Conservation (phyloP, 2,888 invertebrate species). For the Acrocera orbiculus region DNA sequence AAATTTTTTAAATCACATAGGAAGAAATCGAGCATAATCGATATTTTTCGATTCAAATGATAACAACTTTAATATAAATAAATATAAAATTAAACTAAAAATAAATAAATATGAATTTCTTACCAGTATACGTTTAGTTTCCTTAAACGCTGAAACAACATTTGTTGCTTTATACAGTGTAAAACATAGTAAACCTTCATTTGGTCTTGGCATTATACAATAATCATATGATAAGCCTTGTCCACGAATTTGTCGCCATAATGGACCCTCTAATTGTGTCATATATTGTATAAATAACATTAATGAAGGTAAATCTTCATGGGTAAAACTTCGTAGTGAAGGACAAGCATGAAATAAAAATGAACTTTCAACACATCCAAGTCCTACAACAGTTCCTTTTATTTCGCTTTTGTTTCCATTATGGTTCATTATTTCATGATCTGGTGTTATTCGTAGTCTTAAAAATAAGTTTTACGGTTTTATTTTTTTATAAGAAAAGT, state of each 20-base stretch:
- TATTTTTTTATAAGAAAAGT: too few relatives aligned
- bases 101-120: too few relatives aligned
- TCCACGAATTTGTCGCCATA: slow-evolving; percentile 78
- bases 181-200: slow-evolving; percentile 55
- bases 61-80: too few relatives aligned
- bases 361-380: slow-evolving; percentile 66
- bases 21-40: too few relatives aligned
- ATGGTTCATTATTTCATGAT: slow-evolving; percentile 17
- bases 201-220: slow-evolving; percentile 41
- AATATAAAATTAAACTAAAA: too few relatives aligned
- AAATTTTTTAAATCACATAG: too few relatives aligned
- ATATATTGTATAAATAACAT: slow-evolving; percentile 71
- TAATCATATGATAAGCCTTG: slow-evolving; percentile 72
- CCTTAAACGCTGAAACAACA: slow-evolving; percentile 58
- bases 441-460: slow-evolving; percentile 15
- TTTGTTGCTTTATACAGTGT: slow-evolving; percentile 61
- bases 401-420: slow-evolving; percentile 24
- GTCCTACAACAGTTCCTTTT: slow-evolving; percentile 51
- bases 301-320: slow-evolving; percentile 52
- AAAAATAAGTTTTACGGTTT: too few relatives aligned
- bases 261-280: slow-evolving; percentile 46
- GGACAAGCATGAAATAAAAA: slow-evolving; percentile 51
- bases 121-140: slow-evolving; percentile 55
- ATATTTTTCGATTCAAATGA: too few relatives aligned
- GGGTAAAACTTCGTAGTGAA: slow-evolving; percentile 43